Percentiles rank a stretch among this genome's conserved stretches.
Evolutionary conservation across 2,797 vertebrate species (phyloP).

Genomic region (Thripadectes ignobilis): DNA sequence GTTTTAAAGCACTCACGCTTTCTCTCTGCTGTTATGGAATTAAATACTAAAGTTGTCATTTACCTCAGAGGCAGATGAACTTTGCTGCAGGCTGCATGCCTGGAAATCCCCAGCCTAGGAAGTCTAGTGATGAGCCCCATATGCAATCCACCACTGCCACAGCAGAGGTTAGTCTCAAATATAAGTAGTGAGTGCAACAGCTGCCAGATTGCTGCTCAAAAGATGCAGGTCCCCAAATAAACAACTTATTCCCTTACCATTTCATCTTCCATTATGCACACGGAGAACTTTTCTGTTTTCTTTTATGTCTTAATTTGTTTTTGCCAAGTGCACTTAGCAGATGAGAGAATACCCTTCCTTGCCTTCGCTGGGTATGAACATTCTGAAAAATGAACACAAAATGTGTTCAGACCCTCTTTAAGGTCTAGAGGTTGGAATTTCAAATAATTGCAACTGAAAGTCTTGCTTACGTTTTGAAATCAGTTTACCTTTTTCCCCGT

Average conservation of each 20-base stretch:
- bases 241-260: background rate
- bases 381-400: background rate
- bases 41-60: background rate
- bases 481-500: background rate
- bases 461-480: background rate
- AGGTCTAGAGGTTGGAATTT: background rate
- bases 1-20: background rate
- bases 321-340: slow-evolving; percentile 20
- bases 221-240: slow-evolving; percentile 2
- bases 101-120: background rate
- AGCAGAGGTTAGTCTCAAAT: background rate
- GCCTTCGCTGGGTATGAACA: background rate
- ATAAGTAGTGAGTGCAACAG: background rate
- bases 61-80: background rate
- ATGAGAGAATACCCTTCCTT: background rate
- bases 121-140: background rate
- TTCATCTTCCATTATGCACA: slow-evolving; percentile 8
- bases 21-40: background rate
- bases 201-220: background rate
- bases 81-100: background rate
- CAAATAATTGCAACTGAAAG: background rate
- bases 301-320: slow-evolving; percentile 27
- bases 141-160: background rate
- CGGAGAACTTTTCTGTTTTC: background rate
- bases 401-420: background rate